Conservation (phyloP, 2,797 vertebrate genomes). For the Lepilemur ruficaudatus region DNA sequence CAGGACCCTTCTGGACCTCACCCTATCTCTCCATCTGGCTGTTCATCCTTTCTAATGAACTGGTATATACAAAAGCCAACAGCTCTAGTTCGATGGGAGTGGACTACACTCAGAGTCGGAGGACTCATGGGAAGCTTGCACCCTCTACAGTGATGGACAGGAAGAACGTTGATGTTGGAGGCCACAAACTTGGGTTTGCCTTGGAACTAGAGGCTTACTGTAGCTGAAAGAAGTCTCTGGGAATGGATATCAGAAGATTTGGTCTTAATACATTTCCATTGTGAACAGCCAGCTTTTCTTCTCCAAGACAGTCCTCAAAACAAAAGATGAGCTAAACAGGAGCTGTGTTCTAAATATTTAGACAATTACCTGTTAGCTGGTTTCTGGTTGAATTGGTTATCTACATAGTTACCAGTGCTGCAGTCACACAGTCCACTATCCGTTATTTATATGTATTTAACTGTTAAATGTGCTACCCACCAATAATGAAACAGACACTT, state of each 20-base stretch:
- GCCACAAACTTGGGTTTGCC: constrained; percentile 95
- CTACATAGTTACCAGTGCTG: constrained; percentile 86
- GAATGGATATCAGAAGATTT: background rate
- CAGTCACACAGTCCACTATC: constrained; percentile 76
- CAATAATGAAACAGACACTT: constrained; percentile 87
- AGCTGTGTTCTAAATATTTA: constrained; percentile 87
- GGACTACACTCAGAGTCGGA: background rate
- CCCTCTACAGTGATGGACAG: constrained; percentile 94
- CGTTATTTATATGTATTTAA: background rate
- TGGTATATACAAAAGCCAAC: background rate
- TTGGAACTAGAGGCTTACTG: constrained; percentile 95
- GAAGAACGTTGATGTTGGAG: constrained; percentile 94
- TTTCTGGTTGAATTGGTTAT: constrained; percentile 88
- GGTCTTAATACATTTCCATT: constrained; percentile 89
- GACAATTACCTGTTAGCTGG: constrained; percentile 87
- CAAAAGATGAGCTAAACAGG: constrained; percentile 88
- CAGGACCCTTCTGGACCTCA: background rate
- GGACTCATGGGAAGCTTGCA: constrained; percentile 89
- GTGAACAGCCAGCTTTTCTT: constrained; percentile 90
- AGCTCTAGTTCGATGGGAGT: background rate
- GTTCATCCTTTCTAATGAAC: background rate
- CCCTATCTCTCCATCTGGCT: background rate
- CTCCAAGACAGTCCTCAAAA: constrained; percentile 63
- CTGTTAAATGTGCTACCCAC: constrained; percentile 88
- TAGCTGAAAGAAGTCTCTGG: constrained; percentile 74